Evolutionary conservation across 2,797 vertebrate species (phyloP).

Genomic region (Ciconia nigra): DNA sequence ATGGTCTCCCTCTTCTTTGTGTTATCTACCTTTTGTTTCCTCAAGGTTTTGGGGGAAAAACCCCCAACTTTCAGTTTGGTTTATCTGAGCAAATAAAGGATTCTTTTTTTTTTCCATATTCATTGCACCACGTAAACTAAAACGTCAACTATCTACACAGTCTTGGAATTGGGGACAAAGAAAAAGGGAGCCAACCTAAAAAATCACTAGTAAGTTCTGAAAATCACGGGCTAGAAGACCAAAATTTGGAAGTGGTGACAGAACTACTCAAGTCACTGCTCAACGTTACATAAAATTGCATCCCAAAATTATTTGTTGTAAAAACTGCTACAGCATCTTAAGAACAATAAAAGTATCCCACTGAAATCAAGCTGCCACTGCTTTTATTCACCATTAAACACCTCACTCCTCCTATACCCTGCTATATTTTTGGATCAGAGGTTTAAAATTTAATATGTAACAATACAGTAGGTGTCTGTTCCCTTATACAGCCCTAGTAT

Average conservation of each 20-base stretch:
- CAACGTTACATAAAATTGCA: not conserved
- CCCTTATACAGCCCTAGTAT: not conserved
- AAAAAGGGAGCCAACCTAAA: not conserved
- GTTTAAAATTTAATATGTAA: constrained; percentile 46
- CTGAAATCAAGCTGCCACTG: not conserved
- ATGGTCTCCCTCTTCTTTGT: not conserved
- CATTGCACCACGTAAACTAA: not conserved
- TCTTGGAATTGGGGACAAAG: not conserved
- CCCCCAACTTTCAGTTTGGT: not conserved
- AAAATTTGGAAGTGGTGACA: not conserved
- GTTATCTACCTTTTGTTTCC: not conserved
- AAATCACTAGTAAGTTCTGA: not conserved
- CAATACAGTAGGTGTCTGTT: constrained; percentile 34
- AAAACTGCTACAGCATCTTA: not conserved
- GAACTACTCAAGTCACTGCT: not conserved
- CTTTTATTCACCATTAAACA: constrained; percentile 9
- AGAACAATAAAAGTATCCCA: not conserved
- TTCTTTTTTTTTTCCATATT: not conserved
- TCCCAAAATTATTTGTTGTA: not conserved
- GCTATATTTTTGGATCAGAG: constrained; percentile 17
- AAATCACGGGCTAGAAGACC: not conserved
- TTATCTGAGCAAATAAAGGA: not conserved
- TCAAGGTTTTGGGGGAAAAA: not conserved
- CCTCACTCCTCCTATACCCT: not conserved
- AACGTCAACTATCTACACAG: not conserved